These are phyloP conservation scores for Amphipyra berbera DNA, from an alignment of 2,888 invertebrate genomes.

Conservation along the genomic window DNA sequence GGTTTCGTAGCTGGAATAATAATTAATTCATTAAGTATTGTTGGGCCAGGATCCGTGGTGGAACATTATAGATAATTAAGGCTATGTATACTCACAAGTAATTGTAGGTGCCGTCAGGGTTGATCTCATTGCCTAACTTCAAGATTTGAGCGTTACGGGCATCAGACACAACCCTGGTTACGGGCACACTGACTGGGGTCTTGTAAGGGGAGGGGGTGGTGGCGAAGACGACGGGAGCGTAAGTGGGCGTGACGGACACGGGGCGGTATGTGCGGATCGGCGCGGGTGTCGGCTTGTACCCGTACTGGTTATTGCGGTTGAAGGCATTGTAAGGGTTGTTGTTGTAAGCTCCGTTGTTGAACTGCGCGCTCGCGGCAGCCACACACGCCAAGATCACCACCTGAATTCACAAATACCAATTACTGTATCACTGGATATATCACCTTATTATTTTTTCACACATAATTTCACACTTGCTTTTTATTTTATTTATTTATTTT, in stretches of 20 bases:
- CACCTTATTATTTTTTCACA: slow-evolving; percentile 36
- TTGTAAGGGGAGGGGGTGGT: slow-evolving; percentile 22
- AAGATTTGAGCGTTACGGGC: slow-evolving; percentile 73
- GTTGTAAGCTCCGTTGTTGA: slow-evolving; percentile 24
- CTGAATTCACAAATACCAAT: slow-evolving; percentile 58
- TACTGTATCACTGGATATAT: slow-evolving; percentile 17
- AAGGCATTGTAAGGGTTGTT: slow-evolving; percentile 45
- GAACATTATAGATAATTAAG: neutral
- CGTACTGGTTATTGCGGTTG: slow-evolving; percentile 21
- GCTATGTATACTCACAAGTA: slow-evolving; percentile 82
- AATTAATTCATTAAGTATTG: neutral
- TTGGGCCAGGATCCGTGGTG: too few relatives aligned
- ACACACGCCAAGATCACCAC: slow-evolving; percentile 71
- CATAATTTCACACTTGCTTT: slow-evolving; percentile 12
- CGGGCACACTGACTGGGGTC: slow-evolving; percentile 26
- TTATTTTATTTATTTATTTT: slow-evolving; percentile 20
- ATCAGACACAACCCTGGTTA: slow-evolving; percentile 50
- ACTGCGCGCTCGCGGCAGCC: slow-evolving; percentile 73
- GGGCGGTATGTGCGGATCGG: slow-evolving; percentile 41
- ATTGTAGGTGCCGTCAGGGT: slow-evolving; percentile 88
- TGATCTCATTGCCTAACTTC: slow-evolving; percentile 80
- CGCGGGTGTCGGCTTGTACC: slow-evolving; percentile 33
- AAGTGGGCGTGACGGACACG: slow-evolving; percentile 11
- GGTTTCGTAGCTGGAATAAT: slow-evolving; percentile 87
- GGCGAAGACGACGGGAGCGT: slow-evolving; percentile 33